Evolutionary conservation across 2,113 vertebrate species (phyloP), one percentile per base, ranked within the genome.

Genomic region (Rhabdomys dilectus): DNA sequence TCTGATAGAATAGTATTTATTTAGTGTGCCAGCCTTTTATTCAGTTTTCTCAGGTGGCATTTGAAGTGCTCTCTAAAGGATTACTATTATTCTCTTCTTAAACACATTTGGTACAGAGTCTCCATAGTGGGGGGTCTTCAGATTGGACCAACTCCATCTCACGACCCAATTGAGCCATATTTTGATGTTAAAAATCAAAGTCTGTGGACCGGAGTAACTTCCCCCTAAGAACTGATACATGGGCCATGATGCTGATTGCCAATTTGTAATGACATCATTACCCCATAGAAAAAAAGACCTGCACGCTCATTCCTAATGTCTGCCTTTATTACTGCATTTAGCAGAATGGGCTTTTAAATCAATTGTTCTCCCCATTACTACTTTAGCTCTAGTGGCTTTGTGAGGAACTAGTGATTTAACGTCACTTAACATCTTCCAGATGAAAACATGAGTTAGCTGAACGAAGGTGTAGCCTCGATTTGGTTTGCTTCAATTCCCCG

Each of bases 1-100:
- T 93, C 91, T 60, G 84, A 80, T 62, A 93, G 76, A 93, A 66
- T 75, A 85, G 85, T 81, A 89, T 96, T 93, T 94, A 82, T 82
- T 96, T 85, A 95, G 48, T 53, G 86, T 91, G 62, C 31, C n/a
- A 58, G 66, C 42, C 87, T 62, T 76, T 94, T 87, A 77, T 81
- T 77, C 58, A 97, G 75, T 84, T 91, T 93, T 89, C 39, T 68
- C 7, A 91, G 95, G 78, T 85, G 68, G 78, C 93, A 58, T 68
- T 92, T 90, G 82, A 1, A 92, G 92, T 53, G 64, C 36, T 78
- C 94, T 80, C 58, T 36, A 56, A 81, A 51, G 72, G 17, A 94
- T 34, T 12, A 76, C 56, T 72, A 42, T 39, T 84, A 36, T 26
- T 48, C 21, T 72, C 36, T 88, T 45, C 17, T 94, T 73, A 85